Evolutionary conservation across 2,888 invertebrate species (phyloP), one percentile per base, ranked within the genome.

Genomic region (Galerucella pusilla): DNA sequence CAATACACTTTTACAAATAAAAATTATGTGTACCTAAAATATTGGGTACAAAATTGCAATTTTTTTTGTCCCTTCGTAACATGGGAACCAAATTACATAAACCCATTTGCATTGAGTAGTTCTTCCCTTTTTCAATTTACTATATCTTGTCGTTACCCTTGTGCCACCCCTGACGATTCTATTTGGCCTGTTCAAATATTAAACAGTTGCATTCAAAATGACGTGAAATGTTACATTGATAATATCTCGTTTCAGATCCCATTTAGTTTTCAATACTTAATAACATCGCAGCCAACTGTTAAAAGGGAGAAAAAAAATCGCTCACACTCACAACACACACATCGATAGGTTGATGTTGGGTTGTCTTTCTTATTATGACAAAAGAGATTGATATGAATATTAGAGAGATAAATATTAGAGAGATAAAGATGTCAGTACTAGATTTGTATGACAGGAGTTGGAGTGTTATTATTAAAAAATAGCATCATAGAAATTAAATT

Each of bases 181-280:
- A 83, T 84, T 84, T 83, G 81, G 80, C 80, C 77, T 83, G 82
- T 80, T 84, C 84, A 85, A 85, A 85, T 84, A 85, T 85, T 85
- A 83, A 84, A 80, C 82, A 82, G 80, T 80, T 80, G 80, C 80
- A 80, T 83, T 80, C 76, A 71, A 65, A n/a, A 76, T 79, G 79
- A 77, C 81, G 75, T 78, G 68, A 79, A 78, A 80, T 79, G 80
- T 77, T 79, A 77, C 75, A 72, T 78, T 76, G 78, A 74, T 77
- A 78, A 81, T 80, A 80, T 79, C 81, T 80, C 80, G 74, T 80
- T 80, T 77, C 77, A 73, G 71, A 75, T 70, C 76, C 71, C 66
- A 73, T 73, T 76, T 75, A 75, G 64, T 46, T 71, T 73, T 75
- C 70, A 75, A 75, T 74, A 69, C 16, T 25, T 76, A 74, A 75